Conservation (phyloP, 2,888 invertebrate genomes). For the Dendrolimus pini region DNA sequence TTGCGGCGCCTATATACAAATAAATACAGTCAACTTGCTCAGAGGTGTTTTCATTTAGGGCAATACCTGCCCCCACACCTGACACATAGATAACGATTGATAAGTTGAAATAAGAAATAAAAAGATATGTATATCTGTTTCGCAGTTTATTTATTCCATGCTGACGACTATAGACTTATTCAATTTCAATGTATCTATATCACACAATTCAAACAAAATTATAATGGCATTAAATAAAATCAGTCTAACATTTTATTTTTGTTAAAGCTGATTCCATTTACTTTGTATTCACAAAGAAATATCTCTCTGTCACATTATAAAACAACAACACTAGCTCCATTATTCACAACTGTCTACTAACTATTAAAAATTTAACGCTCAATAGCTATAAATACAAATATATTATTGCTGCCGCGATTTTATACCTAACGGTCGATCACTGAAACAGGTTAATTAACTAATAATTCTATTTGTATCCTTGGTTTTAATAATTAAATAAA, state of each 20-base stretch:
- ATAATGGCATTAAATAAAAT: slow-evolving; percentile 32
- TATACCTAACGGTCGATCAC: slow-evolving; percentile 6
- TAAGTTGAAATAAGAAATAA: slow-evolving; percentile 13
- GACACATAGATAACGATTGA: neutral
- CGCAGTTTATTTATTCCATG: slow-evolving; percentile 45
- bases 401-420: slow-evolving; percentile 75
- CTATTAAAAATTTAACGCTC: slow-evolving; percentile 74
- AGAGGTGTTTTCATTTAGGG: too few species aligned
- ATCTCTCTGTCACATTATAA: slow-evolving; percentile 56
- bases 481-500: slow-evolving; percentile 23
- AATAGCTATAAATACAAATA: slow-evolving; percentile 75
- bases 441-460: neutral
- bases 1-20: too few species aligned
- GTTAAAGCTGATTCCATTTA: slow-evolving; percentile 21
- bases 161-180: slow-evolving; percentile 69
- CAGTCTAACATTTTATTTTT: slow-evolving; percentile 21
- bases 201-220: slow-evolving; percentile 67
- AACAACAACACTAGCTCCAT: slow-evolving; percentile 67
- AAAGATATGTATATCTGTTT: slow-evolving; percentile 10
- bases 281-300: slow-evolving; percentile 45
- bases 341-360: slow-evolving; percentile 66
- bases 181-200: slow-evolving; percentile 68
- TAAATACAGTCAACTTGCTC: too few species aligned
- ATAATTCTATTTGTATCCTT: slow-evolving; percentile 28
- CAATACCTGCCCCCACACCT: too few species aligned